Base-by-base conservation (phyloP, 1,140 invertebrate genomes). In the Frieseomelitta varia region DNA sequence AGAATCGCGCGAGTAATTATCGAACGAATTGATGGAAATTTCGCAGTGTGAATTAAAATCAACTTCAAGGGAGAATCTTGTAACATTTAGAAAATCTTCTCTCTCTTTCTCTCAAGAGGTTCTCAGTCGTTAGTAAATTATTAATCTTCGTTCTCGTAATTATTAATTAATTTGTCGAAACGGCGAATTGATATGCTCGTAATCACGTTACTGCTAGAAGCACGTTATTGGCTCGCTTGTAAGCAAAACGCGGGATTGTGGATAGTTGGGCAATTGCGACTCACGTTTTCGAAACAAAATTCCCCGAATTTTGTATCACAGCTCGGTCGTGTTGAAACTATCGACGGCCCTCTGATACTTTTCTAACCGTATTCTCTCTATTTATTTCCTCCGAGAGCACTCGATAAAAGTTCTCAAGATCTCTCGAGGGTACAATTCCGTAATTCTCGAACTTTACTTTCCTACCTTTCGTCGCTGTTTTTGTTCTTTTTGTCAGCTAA, bases 141-240 rank as follows among this genome's bases (percentile, higher is more conserved):
- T 61, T 61, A 47, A 73, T 63, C n/a, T n/a, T n/a, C n/a, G n/a
- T 39, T 72, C 24, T 72, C 27, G n/a, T 80, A 72, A 51, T 61
- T 71, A 8, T 61, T 61, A 47, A 73, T 63, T 73, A 73, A 72
- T 72, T 72, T 71, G 61, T 34, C 14, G 55, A 51, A 27, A 2
- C 17, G 21, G 4, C 34, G n/a, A 24, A 6, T 14, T 19, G 12
- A 34, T 55, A 15, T 47, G 30, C 30, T 30, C 2, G 2, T 30
- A 30, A 39, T 39, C 4, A 39, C 39, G 39, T 39, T 39, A 39
- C 6, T 39, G 39, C 34, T 39, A 39, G 3, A 39, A 39, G 34
- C 34, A 39, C 34, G 4, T 39, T 39, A 39, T 39, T 4, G 4
- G 4, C 15, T 4, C 14, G 27, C 30, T 56, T 56, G 30, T 21